Percentiles rank a stretch among this genome's conserved stretches.
phyloP scores from a whole-genome alignment of 1,140 invertebrate species.

The Cepaea nemoralis region DNA sequence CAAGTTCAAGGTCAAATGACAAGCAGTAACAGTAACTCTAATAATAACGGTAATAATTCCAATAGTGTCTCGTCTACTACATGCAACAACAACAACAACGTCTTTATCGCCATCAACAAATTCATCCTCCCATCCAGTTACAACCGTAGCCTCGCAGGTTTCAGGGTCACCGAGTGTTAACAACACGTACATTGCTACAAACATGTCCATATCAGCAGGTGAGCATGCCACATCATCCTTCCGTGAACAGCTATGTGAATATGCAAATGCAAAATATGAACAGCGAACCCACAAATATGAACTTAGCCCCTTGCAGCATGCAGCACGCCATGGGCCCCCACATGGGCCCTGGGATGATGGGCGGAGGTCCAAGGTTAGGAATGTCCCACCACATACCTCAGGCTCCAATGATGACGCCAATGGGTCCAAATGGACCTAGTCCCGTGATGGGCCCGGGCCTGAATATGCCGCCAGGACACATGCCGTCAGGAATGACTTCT shows the following conservation, averaged over 20 bases:
- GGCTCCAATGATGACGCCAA: conserved; percentile 41
- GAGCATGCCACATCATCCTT: conserved; percentile 53
- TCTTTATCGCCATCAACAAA: conserved; percentile 16
- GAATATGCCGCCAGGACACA: background rate
- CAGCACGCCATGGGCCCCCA: conserved; percentile 26
- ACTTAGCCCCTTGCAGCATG: conserved; percentile 18
- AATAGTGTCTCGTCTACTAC: background rate
- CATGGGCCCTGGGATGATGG: conserved; percentile 71
- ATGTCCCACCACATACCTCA: conserved; percentile 41
- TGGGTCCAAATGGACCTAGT: conserved; percentile 2
- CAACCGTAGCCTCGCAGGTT: conserved; percentile 14
- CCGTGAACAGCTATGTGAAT: conserved; percentile 44
- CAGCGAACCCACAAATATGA: conserved; percentile 30
- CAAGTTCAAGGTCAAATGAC: conserved; percentile 67
- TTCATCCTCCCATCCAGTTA: conserved; percentile 3
- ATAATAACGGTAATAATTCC: background rate
- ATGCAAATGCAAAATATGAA: conserved; percentile 65
- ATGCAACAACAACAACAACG: background rate
- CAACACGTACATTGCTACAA: conserved; percentile 75
- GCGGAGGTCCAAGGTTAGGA: conserved; percentile 45
- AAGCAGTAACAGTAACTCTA: conserved; percentile 26
- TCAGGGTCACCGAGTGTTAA: conserved; percentile 71
- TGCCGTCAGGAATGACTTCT: conserved; percentile 24
- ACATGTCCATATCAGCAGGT: conserved; percentile 75
- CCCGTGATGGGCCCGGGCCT: conserved; percentile 36